phyloP scores from a whole-genome alignment of 1,140 invertebrate species.

The Aphidius gifuensis region DNA sequence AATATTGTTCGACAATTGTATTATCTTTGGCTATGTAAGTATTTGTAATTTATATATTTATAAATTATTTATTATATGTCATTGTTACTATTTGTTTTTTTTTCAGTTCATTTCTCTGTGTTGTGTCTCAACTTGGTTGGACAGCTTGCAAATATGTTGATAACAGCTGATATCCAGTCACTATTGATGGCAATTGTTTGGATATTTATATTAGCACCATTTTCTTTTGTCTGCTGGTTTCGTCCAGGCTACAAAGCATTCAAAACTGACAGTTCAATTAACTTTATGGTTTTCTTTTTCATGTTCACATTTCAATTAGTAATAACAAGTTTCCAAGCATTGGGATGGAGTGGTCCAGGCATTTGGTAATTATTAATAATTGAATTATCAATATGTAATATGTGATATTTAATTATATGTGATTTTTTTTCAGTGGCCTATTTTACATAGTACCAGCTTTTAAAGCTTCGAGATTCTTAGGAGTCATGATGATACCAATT shows the following conservation, averaged over 20 bases:
- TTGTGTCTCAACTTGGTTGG: conserved; percentile 85
- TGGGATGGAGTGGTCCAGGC: conserved; percentile 77
- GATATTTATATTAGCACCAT: conserved; percentile 88
- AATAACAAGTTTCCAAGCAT: conserved; percentile 80
- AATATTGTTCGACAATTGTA: conserved; percentile 91
- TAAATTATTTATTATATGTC: background rate
- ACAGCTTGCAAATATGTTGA: conserved; percentile 70
- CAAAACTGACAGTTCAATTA: conserved; percentile 95
- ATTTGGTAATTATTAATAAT: conserved; percentile 63
- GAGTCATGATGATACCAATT: conserved; percentile 70
- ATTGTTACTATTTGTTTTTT: conserved; percentile 27
- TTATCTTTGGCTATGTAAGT: conserved; percentile 95
- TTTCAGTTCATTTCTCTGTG: conserved; percentile 84
- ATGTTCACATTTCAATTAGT: conserved; percentile 98
- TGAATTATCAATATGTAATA: conserved; percentile 11
- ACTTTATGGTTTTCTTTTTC: conserved; percentile 99
- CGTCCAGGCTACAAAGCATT: conserved; percentile 83
- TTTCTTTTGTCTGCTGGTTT: conserved; percentile 98
- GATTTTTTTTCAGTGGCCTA: conserved; percentile 60
- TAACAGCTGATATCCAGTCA: conserved; percentile 64
- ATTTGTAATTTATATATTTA: conserved; percentile 2
- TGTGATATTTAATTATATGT: conserved; percentile 27
- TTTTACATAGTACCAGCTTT: too few relatives aligned
- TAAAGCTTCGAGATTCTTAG: conserved; percentile 56
- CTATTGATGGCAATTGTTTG: conserved; percentile 90